Base-by-base conservation (phyloP, 2,888 invertebrate genomes). In the Stegophylla sp. region DNA sequence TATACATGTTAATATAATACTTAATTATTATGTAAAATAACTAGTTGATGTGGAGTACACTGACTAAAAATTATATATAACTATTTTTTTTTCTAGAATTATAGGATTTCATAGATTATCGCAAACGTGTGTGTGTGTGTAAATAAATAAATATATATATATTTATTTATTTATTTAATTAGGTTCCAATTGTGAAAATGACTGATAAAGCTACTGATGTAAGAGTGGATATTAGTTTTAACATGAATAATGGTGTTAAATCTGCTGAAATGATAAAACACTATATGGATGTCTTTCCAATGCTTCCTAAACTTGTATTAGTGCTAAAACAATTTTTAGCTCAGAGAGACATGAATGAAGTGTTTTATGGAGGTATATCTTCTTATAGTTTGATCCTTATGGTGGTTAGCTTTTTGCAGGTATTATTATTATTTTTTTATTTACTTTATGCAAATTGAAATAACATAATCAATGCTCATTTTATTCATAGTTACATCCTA, bases 321-420 rank as follows among this genome's bases (percentile, higher is more conserved):
- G 96, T 99, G 83, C 90, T 99, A 85, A 99, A 99, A 89, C 98
- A 99, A 90, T 99, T 98, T 89, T 91, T 99, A 84, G 90, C 97
- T 84, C 96, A 98, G 89, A 91, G 98, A 86, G 97, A 98, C 89
- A 91, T 99, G 86, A 99, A 99, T 88, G 98, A 99, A 90, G 98
- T 99, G 86, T 99, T 98, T 89, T 98, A 97, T 83, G 98, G 99
- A 84, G 99, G 99, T 87, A 97, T 99, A 87, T 97, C 97, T 85
- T 98, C 98, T 83, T 99, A 99, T 89, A 96, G 97, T 86, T 91
- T 99, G 85, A 98, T 98, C 87, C 92, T 99, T 84, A 96, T 99
- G 94, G 95, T 96, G 87, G 96, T 98, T 88, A 97, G 96, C 89
- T 99, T 98, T 89, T 90, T 99, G 84, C 92, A 92, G 89, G 91